Base-by-base conservation (phyloP, 1,140 invertebrate genomes). In the Probaryconus sp. region DNA sequence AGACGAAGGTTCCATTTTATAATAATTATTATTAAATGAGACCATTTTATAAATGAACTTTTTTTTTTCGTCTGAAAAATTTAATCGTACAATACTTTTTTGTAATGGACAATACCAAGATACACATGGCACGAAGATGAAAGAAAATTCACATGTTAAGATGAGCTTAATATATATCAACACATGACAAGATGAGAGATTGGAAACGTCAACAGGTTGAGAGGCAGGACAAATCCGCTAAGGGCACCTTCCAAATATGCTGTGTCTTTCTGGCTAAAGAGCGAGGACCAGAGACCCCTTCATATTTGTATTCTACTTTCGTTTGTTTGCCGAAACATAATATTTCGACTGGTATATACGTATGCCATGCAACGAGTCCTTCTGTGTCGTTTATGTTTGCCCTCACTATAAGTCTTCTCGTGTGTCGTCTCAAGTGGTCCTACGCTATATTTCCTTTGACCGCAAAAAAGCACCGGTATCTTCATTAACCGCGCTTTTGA, bases 301-400 rank as follows among this genome's bases (percentile, higher is more conserved):
- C 61, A 80, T 85, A 85, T 85, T 85, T 85, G 82, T 81, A 83
- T 81, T 85, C 78, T 81, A 83, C 83, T 85, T 78, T 79, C 53
- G 77, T 79, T 48, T 82, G 81, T 85, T 85, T 85, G 75, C 75
- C 75, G 82, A 83, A 83, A 83, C 83, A 85, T 83, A 83, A 84
- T 84, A 84, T 84, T 84, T 84, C 83, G 79, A 76, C 76, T 72
- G 35, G 67, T 72, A 74, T 68, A 63, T 74, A 64, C 47, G 61
- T 67, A 61, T 37, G 70, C 50, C 16, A 30, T 26, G 58, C 61
- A 75, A 72, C 60, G 64, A 70, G 51, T 43, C 71, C 73, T 71
- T 58, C 56, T 40, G 43, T 78, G 71, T 78, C 71, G 56, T 68
- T 78, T 71, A 35, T 75, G 71, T 78, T 78, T 78, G 67, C 64